A percentile compares a stretch with the other conserved stretches of the same genome.
Conservation (phyloP, 2,797 vertebrate genomes). For the Chromis chromis region DNA sequence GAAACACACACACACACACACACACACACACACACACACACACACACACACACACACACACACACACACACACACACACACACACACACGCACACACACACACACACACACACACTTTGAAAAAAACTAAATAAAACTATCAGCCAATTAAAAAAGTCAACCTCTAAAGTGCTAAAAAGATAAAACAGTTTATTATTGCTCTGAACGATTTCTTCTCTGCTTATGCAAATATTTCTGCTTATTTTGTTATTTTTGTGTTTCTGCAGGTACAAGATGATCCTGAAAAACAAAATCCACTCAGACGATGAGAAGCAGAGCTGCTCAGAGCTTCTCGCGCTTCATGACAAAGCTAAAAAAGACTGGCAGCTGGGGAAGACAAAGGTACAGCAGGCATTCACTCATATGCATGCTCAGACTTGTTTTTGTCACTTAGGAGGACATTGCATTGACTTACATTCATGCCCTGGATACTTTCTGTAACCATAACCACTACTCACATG, state of each 20-base stretch:
- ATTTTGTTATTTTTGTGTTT: slow-evolving; percentile 15
- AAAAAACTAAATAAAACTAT: too few relatives aligned
- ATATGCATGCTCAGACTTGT: slow-evolving; percentile 49
- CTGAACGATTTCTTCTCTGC: slow-evolving; percentile 2
- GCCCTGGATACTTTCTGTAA: slow-evolving; percentile 30
- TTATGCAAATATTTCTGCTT: slow-evolving; percentile 2
- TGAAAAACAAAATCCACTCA: slow-evolving; percentile 72
- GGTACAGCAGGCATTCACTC: slow-evolving; percentile 77
- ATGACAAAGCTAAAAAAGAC: slow-evolving; percentile 83
- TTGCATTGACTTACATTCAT: slow-evolving; percentile 37
- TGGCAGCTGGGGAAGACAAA: slow-evolving; percentile 95
- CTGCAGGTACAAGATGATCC: slow-evolving; percentile 90
- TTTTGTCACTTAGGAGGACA: slow-evolving; percentile 58
- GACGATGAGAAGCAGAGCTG: slow-evolving; percentile 82
- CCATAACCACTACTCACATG: slow-evolving; percentile 15
- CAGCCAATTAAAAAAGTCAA: neutral
- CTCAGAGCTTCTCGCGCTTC: slow-evolving; percentile 83
- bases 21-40: too few relatives aligned
- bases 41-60: neutral
- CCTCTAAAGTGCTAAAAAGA: neutral
- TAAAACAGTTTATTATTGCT: neutral
- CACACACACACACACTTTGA: neutral
- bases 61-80: neutral
- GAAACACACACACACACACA: too few relatives aligned
- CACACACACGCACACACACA: neutral